Base-by-base conservation (phyloP, 2,888 invertebrate species). In the Xylota sylvarum region DNA sequence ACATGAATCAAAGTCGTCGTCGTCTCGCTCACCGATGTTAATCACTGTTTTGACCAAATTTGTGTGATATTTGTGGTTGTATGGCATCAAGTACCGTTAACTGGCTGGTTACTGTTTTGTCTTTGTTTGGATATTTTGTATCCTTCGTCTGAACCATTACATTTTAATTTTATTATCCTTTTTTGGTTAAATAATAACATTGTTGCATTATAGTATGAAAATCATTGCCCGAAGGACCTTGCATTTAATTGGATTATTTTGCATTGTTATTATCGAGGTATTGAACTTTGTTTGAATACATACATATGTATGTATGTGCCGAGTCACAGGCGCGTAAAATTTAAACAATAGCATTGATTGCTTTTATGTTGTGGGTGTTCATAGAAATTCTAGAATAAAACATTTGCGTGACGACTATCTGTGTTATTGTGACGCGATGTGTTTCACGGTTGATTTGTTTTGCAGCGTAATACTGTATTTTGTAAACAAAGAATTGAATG, bases 61-160 rank as follows among this genome's bases (percentile, higher is more conserved):
- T 67, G 76, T 67, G 76, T 81, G 77, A 70, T 82, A 77, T 64
- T 56, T 70, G 81, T 35, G 77, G 62, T 48, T 52, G 37, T n/a
- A n/a, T 48, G 58, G 30, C 23, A 48, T 48, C 37, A 35, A 67
- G 43, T 60, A 60, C 50, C 70, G 23, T 72, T 72, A 58, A 46
- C 58, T 43, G n/a, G 12, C 12, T 50, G 58, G 52, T 46, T 17
- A 30, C 9, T 50, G 58, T 64, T 46, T 17, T 43, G 46, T 46
- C 30, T 46, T 46, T 52, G 7, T 10, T 7, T 10, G 35, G 40
- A n/a, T 40, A n/a, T n/a, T n/a, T 30, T 3, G 2, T 27, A 4
- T 19, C n/a, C 14, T 5, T 43, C 3, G 14, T 17, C 12, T 14
- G 14, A 12, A 12, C 40, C 40, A 40, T n/a, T n/a, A 40, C 4